Conservation (phyloP, 2,797 vertebrate genomes). For the Morelia viridis region DNA sequence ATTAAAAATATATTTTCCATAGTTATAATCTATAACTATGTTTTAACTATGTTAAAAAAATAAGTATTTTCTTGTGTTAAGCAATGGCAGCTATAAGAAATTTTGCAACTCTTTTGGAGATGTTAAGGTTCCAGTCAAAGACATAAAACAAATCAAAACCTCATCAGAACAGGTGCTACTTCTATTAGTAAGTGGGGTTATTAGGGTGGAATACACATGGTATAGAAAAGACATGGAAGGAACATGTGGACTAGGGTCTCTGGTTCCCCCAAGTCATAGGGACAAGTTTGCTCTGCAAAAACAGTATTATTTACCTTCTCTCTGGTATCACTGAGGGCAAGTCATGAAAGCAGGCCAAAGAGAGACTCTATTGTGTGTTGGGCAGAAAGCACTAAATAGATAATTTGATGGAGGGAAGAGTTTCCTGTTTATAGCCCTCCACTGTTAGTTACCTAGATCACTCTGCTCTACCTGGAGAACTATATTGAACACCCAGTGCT, state of each 20-base stretch:
- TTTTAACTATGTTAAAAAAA: too few species aligned
- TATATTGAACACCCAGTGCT: neutral
- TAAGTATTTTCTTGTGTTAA: neutral
- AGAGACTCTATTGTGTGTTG: neutral
- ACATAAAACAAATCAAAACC: neutral
- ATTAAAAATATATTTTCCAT: neutral
- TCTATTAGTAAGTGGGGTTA: neutral
- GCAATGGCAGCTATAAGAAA: neutral
- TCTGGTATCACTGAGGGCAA: neutral
- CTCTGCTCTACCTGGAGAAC: neutral
- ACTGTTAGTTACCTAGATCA: neutral
- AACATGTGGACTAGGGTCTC: neutral
- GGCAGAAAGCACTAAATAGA: neutral
- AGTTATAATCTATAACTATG: neutral
- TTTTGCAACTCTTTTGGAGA: neutral
- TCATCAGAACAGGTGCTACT: neutral
- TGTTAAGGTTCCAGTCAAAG: neutral
- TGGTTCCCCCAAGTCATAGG: neutral
- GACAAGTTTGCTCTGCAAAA: neutral
- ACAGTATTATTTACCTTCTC: neutral
- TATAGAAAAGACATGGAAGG: neutral
- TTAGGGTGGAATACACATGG: neutral
- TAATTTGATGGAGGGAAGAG: neutral
- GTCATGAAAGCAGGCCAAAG: neutral
- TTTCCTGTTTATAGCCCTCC: neutral